Base-by-base conservation (phyloP, 2,888 invertebrate species). In the Zaprionus lineosus region DNA sequence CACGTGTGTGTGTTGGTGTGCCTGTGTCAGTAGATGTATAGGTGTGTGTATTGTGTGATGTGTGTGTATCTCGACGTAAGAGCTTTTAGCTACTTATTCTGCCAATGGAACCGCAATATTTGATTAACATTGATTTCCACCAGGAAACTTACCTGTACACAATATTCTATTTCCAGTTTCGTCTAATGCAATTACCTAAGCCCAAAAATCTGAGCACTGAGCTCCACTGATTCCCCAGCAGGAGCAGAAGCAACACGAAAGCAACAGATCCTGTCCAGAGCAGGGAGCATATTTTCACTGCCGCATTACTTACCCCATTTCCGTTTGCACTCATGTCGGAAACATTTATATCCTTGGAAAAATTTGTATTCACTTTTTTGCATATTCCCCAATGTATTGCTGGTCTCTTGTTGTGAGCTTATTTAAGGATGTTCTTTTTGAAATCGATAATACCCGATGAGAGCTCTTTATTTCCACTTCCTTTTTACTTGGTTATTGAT, bases 91-190 rank as follows among this genome's bases (percentile, higher is more conserved):
- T 51, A 62, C 59, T 66, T 63, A 69, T 70, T 56, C 53, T 58
- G 47, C 37, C 52, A 67, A 61, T 52, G 66, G 85, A 67, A 79
- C 86, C 79, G 60, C 83, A 86, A 70, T 83, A 83, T 86, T 83
- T 85, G 81, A 81, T 81, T 81, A 85, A 56, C 60, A 64, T 64
- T 70, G 79, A 78, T 84, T 69, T 74, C 43, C 53, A 21, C 9
- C 46, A 5, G 28, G 31, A 59, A 44, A 50, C 52, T 37, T 43
- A 7, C 7, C 31, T 37, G 33, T 31, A 9, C 3, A 2, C 8
- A 15, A 68, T 67, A 58, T 67, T 84, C 52, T 64, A 81, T 84
- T 84, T 77, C 65, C 84, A 62, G 71, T 72, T 44, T 56, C 68
- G 52, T 66, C 52, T 69, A 84, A 82, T 74, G 69, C 86, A 82